Percentiles rank a stretch among this genome's conserved stretches.
These are phyloP conservation scores for Beaufortia kweichowensis DNA, from an alignment of 2,113 vertebrate species.

Conservation along the genomic window DNA sequence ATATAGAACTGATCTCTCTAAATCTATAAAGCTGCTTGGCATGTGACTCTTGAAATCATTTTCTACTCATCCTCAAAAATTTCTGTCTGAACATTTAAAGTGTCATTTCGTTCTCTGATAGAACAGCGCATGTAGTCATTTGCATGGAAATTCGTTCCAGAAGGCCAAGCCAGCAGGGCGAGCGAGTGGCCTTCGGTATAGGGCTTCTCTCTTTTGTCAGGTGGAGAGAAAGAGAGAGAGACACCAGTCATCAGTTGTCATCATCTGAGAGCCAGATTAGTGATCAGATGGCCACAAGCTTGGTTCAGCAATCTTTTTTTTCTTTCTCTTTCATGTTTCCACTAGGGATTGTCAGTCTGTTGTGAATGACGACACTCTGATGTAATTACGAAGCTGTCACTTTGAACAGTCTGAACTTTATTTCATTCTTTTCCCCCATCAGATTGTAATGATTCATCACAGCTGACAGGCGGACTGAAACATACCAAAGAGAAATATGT, in stretches of 20 bases:
- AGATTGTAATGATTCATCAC: conserved; percentile 12
- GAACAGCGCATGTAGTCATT: conserved; percentile 37
- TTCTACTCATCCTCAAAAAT: conserved; percentile 12
- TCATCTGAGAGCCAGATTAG: conserved; percentile 14
- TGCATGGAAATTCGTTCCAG: conserved; percentile 47
- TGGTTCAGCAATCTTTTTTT: background rate
- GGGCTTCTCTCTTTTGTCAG: conserved; percentile 21
- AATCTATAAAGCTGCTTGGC: background rate
- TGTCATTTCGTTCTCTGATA: conserved; percentile 19
- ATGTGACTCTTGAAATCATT: conserved; percentile 16
- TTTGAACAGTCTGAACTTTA: conserved; percentile 32
- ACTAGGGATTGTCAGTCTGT: conserved; percentile 11
- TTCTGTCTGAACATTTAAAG: conserved; percentile 7
- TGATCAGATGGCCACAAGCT: conserved; percentile 31
- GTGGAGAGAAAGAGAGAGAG: conserved; percentile 2
- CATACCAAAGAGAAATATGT: background rate
- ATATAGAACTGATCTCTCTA: conserved; percentile 18
- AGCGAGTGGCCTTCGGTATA: conserved; percentile 15
- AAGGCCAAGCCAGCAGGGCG: background rate
- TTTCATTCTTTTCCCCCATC: conserved; percentile 25
- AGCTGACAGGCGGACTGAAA: background rate
- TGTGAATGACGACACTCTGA: conserved; percentile 19
- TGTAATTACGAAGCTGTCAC: conserved; percentile 31
- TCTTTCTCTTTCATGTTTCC: conserved; percentile 32
- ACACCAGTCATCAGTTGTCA: conserved; percentile 27